Evolutionary conservation across 1,140 invertebrate species (phyloP), one percentile per base, ranked within the genome.

Genomic region (Liolophura sinensis): DNA sequence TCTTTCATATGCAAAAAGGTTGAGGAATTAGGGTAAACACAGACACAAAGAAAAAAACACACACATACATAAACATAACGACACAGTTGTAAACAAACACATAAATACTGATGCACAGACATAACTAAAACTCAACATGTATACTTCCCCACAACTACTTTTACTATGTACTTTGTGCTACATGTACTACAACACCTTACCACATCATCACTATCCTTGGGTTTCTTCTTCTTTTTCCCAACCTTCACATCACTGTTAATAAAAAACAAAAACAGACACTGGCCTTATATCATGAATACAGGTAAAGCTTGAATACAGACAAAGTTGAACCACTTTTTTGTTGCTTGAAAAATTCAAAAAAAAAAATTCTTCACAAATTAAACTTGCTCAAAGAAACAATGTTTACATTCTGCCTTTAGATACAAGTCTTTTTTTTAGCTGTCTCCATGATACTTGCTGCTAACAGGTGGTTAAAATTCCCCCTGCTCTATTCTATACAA

Each of bases 191-290:
- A 55, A 20, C 27, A 52, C 16, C 61, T 65, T 61, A 74, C 73
- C 66, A 73, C 61, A 57, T 40, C 25, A 55, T 65, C 67, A 47
- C 69, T 63, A 47, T 58, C 46, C 60, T 68, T 67, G 40, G 40
- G 40, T 56, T 72, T 71, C 57, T 73, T 77, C 55, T 75, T 79
- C 67, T 78, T 79, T 69, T 76, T 78, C 66, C 73, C 74, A 56
- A 67, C 68, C 58, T 69, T 76, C 52, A 73, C 73, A 64, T 77
- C 76, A 57, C 74, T 78, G 61, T 24, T 71, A 68, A 55, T 48
- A 56, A 12, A 56, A 50, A 55, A 54, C 3, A 60, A 51, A 60
- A 24, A 20, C 22, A 11, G 62, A 60, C 31, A 60, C 25, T n/a
- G n/a, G n/a, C n/a, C 59, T 40, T 20, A 40, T 7, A 46, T n/a